Percentiles rank a stretch among this genome's conserved stretches.
Conservation (phyloP, 2,888 invertebrate genomes). For the Chalcosyrphus nemorum region DNA sequence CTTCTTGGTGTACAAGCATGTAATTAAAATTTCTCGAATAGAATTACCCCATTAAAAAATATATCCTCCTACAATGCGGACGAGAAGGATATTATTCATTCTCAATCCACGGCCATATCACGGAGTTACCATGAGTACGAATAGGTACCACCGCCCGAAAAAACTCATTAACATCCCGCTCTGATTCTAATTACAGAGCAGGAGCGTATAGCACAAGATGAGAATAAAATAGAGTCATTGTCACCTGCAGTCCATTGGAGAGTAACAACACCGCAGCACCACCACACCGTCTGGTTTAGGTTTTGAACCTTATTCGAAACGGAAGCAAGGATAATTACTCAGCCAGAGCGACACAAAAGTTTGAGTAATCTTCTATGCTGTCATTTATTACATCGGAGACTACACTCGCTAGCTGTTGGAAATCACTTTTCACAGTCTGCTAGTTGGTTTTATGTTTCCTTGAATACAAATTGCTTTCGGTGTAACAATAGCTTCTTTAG, state of each 20-base stretch:
- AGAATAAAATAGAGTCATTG: constrained; percentile 40
- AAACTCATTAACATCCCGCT: constrained; percentile 69
- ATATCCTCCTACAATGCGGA: constrained; percentile 4
- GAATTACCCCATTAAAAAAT: constrained; percentile 33
- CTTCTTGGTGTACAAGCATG: neutral
- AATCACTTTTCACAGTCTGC: constrained; percentile 39
- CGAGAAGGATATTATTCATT: constrained; percentile 49
- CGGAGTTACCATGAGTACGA: too few species aligned
- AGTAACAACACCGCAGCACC: constrained; percentile 31
- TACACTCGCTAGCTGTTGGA: constrained; percentile 32
- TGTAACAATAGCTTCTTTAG: constrained; percentile 6
- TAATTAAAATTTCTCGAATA: constrained; percentile 57
- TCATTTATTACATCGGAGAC: constrained; percentile 64
- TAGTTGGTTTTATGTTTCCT: constrained; percentile 55
- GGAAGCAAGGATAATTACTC: constrained; percentile 59
- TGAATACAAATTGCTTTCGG: constrained; percentile 47
- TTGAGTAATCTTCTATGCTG: constrained; percentile 59
- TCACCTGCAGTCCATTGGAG: constrained; percentile 46
- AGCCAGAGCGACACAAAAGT: constrained; percentile 50
- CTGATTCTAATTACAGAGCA: constrained; percentile 62
- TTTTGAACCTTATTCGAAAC: constrained; percentile 47
- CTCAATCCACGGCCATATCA: constrained; percentile 22
- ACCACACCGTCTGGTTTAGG: constrained; percentile 36
- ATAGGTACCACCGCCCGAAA: constrained; percentile 40
- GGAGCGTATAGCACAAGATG: neutral